phyloP scores from a whole-genome alignment of 2,888 invertebrate genomes.

The Eupithecia pulchellata region DNA sequence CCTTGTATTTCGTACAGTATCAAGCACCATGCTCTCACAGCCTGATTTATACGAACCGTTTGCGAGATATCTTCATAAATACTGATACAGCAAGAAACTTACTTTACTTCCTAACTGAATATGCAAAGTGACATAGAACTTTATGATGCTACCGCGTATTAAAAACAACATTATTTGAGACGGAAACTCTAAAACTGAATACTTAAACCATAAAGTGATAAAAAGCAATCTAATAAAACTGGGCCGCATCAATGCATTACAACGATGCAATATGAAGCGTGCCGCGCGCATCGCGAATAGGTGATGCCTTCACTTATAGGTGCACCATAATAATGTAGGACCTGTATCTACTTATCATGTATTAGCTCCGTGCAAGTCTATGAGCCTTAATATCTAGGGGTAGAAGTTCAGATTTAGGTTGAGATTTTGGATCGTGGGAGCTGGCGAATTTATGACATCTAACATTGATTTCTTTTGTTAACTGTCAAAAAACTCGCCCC shows the following conservation, averaged over 20 bases:
- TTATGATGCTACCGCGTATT: background rate
- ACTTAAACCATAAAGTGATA: constrained; percentile 7
- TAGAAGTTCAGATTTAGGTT: background rate
- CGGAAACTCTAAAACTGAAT: background rate
- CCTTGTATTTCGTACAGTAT: background rate
- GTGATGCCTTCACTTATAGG: constrained; percentile 9
- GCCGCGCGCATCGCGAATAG: constrained; percentile 36
- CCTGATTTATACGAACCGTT: too few species aligned
- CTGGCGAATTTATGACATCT: background rate
- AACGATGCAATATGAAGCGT: constrained; percentile 45
- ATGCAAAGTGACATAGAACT: background rate
- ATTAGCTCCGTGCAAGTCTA: background rate
- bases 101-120: background rate
- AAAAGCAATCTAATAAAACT: constrained; percentile 30
- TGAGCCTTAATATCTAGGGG: background rate
- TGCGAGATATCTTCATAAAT: background rate
- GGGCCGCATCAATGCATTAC: constrained; percentile 40
- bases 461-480: background rate
- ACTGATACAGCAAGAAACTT: background rate
- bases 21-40: background rate
- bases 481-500: background rate
- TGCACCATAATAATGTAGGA: background rate
- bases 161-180: background rate
- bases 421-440: background rate
- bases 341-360: background rate